phyloP scores from a whole-genome alignment of 2,113 vertebrate species.

The cattle (Bos taurus) region ARS-UCD2.0 NC_037356.1:14691001-14691500 shows the following conservation, averaged over 20 bases:
- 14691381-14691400: neutral
- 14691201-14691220: neutral
- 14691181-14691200: neutral
- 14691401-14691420: neutral
- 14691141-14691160: neutral
- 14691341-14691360: neutral
- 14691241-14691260: neutral
- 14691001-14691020: fast-evolving
- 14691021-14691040: neutral
- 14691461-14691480: neutral
- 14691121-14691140: neutral
- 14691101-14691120: neutral
- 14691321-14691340: neutral
- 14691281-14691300: neutral
- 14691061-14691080: neutral
- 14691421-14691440: neutral
- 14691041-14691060: neutral
- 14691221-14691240: neutral
- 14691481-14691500: neutral
- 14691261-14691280: fast-evolving
- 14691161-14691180: neutral
- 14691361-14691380: no score
- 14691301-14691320: neutral
- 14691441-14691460: neutral
- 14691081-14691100: neutral